Base-by-base conservation (phyloP, 2,113 vertebrate genomes). In the Ursus arctos region DNA sequence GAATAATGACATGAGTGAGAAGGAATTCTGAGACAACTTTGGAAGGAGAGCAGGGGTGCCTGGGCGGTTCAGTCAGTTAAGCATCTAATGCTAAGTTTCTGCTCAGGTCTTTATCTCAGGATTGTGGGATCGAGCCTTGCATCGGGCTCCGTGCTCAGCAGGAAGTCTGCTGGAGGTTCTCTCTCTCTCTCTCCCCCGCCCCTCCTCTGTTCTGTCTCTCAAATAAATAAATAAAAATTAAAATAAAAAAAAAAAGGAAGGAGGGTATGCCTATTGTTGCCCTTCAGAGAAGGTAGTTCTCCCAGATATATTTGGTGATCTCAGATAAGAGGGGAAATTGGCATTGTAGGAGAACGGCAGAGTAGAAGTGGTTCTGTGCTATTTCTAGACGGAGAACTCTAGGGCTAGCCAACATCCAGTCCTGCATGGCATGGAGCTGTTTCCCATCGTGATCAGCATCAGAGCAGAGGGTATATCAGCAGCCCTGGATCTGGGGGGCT, bases 201-300 rank as follows among this genome's bases (percentile, higher is more conserved):
- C 33, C 33, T 69, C 15, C 33, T 16, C 65, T 69, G 31, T 15
- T 69, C 6, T 0, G 9, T 61, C 65, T 69, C 65, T 69, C 33
- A 69, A 69, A 69, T 69, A 69, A 69, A 67, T n/a, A 67, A 67
- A 69, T 69, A 33, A 67, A 67, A 33, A 14, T 33, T 33, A 31
- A 65, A 31, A 63, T 12, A 28, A 28, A 63, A 63, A 65, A 65
- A 67, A 65, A 6, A 61, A 63, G 0, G 12, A 13, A 28, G 24
- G 15, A 77, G 31, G 12, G 4, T n/a, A 67, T 7, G 24, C 4
- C 1, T 7, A 22, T 10, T 4, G 3, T n/a, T 80, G 12, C 1
- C 63, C 15, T 13, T 72, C 53, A n/a, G 11, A 63, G 59, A 40
- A 72, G 14, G 21, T 18, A 49, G 8, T 40, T 76, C 1, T n/a